Evolutionary conservation across 2,113 vertebrate species (phyloP).

Genomic region (Raja brachyura): DNA sequence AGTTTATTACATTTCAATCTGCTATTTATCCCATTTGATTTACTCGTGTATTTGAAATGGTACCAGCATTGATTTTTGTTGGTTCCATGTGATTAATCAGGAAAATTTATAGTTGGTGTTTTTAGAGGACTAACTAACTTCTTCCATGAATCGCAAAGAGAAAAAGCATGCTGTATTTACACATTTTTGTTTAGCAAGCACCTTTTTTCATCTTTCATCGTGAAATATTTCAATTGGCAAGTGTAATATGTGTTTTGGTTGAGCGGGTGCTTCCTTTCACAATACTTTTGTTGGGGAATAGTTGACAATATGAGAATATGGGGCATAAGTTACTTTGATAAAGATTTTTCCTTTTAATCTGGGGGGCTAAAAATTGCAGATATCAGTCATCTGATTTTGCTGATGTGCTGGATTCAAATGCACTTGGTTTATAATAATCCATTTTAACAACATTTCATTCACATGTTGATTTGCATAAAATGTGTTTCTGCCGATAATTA

Average conservation of each 20-base stretch:
- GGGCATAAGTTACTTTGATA: too few relatives aligned
- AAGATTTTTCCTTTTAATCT: background rate
- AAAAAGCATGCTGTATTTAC: too few relatives aligned
- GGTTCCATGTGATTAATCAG: background rate
- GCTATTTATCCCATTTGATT: background rate
- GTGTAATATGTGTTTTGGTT: background rate
- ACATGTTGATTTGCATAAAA: background rate
- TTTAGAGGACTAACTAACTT: background rate
- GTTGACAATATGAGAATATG: background rate
- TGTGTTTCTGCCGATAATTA: background rate
- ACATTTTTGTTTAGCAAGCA: too few relatives aligned
- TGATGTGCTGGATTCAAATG: background rate
- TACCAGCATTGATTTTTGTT: background rate
- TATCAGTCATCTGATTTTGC: background rate
- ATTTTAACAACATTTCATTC: background rate
- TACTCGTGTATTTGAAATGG: background rate
- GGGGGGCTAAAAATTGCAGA: background rate
- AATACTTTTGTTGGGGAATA: background rate
- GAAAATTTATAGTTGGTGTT: background rate
- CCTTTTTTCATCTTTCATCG: background rate
- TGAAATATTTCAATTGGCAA: background rate
- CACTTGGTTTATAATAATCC: background rate
- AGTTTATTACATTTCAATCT: too few relatives aligned
- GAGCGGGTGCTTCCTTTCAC: background rate
- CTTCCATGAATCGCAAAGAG: too few relatives aligned